Conservation (phyloP, 1,140 invertebrate species). For the Trinorchestia longiramus region DNA sequence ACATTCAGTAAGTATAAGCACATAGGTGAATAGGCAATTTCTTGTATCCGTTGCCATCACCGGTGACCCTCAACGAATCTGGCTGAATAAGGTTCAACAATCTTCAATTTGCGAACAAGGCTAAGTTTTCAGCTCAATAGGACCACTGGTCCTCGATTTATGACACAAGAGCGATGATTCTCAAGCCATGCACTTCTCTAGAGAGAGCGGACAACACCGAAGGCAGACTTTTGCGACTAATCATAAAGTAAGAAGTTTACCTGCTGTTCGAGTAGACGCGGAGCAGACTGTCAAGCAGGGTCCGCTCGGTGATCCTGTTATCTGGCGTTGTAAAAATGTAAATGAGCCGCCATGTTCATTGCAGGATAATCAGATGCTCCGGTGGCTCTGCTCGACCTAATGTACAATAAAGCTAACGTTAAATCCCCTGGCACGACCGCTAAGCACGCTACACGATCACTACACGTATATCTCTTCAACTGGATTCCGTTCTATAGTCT, state of each 20-base stretch:
- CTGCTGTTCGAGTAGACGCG: background rate
- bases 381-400: background rate
- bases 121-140: background rate
- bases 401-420: constrained; percentile 33
- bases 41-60: too few relatives aligned
- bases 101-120: background rate
- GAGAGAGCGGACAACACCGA: background rate
- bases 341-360: constrained; percentile 46
- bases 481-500: background rate
- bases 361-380: constrained; percentile 41
- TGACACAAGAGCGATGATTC: background rate
- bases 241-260: background rate
- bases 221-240: background rate
- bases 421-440: background rate
- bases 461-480: background rate
- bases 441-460: background rate
- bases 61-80: background rate
- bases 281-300: background rate
- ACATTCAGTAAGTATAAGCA: too few relatives aligned
- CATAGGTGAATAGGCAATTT: too few relatives aligned
- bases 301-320: background rate
- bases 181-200: background rate
- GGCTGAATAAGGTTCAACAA: background rate
- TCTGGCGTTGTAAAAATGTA: constrained; percentile 10
- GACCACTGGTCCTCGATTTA: background rate